Evolutionary conservation across 2,113 vertebrate species (phyloP).

Genomic region (Anser brachyrhynchus): DNA sequence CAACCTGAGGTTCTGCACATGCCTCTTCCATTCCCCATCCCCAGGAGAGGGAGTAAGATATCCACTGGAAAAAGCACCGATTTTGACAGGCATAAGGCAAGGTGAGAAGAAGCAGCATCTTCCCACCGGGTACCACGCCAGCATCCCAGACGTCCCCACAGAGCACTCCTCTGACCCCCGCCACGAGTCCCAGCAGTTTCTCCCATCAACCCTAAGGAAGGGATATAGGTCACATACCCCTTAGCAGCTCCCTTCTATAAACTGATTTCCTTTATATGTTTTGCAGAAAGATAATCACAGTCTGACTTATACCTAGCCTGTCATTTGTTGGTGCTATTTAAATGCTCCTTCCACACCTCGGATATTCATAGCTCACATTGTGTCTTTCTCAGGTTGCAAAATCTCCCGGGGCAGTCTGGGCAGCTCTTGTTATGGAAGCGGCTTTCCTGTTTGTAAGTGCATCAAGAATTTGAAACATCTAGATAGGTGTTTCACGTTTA

Average conservation of each 20-base stretch:
- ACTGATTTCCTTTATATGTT: background rate
- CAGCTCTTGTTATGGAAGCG: background rate
- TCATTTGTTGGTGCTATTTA: slow-evolving; percentile 31
- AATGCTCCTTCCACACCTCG: slow-evolving; percentile 16
- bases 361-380: background rate
- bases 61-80: background rate
- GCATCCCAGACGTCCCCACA: background rate
- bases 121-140: background rate
- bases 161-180: background rate
- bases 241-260: slow-evolving; percentile 15
- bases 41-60: background rate
- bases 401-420: background rate
- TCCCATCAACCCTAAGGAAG: background rate
- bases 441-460: slow-evolving; percentile 21
- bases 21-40: accelerated
- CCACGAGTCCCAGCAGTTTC: background rate
- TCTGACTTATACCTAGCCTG: background rate
- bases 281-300: slow-evolving; percentile 27
- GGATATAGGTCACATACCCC: background rate
- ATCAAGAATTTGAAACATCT: slow-evolving; percentile 39
- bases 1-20: background rate
- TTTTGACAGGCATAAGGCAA: accelerated
- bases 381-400: background rate
- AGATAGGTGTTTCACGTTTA: slow-evolving; percentile 23
- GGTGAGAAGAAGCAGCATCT: background rate